Evolutionary conservation across 2,797 vertebrate genomes (phyloP).

Genomic region (Phoeniculus purpureus): DNA sequence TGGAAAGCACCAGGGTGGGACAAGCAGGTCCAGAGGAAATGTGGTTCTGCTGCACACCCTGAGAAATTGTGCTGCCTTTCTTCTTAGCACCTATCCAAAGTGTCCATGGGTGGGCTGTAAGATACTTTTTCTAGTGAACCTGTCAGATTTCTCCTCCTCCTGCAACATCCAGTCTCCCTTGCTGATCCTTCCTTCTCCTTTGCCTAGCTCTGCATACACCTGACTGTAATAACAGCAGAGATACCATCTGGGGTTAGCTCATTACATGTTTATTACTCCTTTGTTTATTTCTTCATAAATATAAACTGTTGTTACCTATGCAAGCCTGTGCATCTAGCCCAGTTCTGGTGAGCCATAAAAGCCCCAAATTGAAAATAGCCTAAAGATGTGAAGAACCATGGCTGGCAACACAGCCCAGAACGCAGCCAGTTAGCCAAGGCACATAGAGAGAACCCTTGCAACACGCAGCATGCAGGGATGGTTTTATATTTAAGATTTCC

Average conservation of each 20-base stretch:
- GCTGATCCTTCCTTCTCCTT: not conserved
- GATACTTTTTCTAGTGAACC: not conserved
- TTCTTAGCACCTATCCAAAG: not conserved
- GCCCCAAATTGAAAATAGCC: conserved; percentile 57
- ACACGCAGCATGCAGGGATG: not conserved
- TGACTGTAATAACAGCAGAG: conserved; percentile 41
- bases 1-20: not conserved
- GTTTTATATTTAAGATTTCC: conserved; percentile 2
- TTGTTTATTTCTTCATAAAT: conserved; percentile 63
- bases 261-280: conserved; percentile 58
- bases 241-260: conserved; percentile 63
- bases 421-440: not conserved
- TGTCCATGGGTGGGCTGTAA: not conserved
- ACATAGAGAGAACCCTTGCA: not conserved
- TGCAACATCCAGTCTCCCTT: not conserved
- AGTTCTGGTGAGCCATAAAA: conserved; percentile 45
- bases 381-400: conserved; percentile 50
- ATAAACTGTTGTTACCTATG: conserved; percentile 52
- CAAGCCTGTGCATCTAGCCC: not conserved
- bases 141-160: not conserved
- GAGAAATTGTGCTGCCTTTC: not conserved
- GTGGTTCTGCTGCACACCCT: not conserved
- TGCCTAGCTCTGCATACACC: not conserved
- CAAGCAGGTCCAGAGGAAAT: not conserved
- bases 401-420: not conserved